Conservation (phyloP, 2,888 invertebrate species). For the Ormyrus nitidulus region DNA sequence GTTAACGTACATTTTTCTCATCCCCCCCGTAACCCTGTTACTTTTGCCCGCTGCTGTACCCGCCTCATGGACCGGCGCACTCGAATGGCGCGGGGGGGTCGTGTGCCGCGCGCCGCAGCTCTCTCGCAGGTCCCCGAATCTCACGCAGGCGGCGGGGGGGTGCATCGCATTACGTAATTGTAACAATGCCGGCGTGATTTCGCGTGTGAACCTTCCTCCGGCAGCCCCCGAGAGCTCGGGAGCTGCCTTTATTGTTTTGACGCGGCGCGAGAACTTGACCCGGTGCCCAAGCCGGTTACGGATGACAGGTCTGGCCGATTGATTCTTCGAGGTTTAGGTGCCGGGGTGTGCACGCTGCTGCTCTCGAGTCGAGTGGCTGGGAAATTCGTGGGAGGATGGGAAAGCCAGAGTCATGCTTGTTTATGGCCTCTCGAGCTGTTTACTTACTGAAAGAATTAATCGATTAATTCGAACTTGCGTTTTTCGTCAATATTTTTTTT, state of each 20-base stretch:
- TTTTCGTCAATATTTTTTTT: too few relatives aligned
- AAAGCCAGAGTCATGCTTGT: too few relatives aligned
- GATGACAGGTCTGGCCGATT: too few relatives aligned
- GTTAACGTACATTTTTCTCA: too few relatives aligned
- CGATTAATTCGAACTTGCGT: too few relatives aligned
- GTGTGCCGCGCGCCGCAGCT: background rate
- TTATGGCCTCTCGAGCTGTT: too few relatives aligned
- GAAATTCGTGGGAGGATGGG: too few relatives aligned
- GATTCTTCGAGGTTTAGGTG: too few relatives aligned
- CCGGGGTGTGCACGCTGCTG: background rate
- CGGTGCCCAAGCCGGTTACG: too few relatives aligned
- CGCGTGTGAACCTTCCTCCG: constrained; percentile 66
- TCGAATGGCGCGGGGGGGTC: background rate
- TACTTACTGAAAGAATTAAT: too few relatives aligned
- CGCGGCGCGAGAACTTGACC: constrained; percentile 33
- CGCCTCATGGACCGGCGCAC: background rate
- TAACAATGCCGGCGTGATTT: constrained; percentile 59
- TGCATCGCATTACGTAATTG: constrained; percentile 74
- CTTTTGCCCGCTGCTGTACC: background rate
- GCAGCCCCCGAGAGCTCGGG: background rate
- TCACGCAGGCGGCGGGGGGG: constrained; percentile 59
- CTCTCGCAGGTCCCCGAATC: constrained; percentile 62
- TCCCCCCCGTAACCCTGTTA: too few relatives aligned
- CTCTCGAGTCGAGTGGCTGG: background rate
- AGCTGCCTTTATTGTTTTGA: constrained; percentile 20